phyloP scores from a whole-genome alignment of 1,140 invertebrate species.

The Coptotermes formosanus region DNA sequence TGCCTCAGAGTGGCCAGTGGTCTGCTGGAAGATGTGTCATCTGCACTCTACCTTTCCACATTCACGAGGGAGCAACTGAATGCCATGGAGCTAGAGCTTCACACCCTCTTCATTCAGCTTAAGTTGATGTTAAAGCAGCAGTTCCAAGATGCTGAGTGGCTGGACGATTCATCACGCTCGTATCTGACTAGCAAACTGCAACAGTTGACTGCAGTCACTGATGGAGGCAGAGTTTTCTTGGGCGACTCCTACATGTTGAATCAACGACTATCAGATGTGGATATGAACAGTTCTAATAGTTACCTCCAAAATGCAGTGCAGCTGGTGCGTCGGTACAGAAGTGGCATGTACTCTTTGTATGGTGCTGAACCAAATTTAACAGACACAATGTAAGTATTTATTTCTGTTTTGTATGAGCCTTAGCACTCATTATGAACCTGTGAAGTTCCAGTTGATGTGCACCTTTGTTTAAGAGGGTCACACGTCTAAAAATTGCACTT shows the following conservation, averaged over 20 bases:
- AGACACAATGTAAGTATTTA: neutral
- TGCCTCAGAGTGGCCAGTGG: slow-evolving; percentile 39
- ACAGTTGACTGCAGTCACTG: neutral
- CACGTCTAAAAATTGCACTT: too few species aligned
- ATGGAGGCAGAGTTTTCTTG: neutral
- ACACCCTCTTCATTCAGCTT: neutral
- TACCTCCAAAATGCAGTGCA: slow-evolving; percentile 5
- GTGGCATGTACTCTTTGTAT: neutral
- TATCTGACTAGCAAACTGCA: neutral
- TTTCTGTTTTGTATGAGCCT: neutral
- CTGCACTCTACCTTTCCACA: slow-evolving; percentile 42
- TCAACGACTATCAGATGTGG: neutral
- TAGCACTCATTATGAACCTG: too few species aligned
- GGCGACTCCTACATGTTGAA: neutral
- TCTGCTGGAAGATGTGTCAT: slow-evolving; percentile 40
- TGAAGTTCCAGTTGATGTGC: too few species aligned
- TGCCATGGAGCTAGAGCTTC: neutral
- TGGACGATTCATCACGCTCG: slow-evolving; percentile 20
- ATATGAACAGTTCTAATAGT: neutral
- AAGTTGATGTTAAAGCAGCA: neutral
- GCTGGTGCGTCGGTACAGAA: neutral
- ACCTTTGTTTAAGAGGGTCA: too few species aligned
- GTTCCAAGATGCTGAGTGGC: neutral
- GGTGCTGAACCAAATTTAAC: neutral
- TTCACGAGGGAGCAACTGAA: slow-evolving; percentile 39